Percentiles rank a stretch among this genome's conserved stretches.
phyloP scores from a whole-genome alignment of 2,797 vertebrate genomes.

The Emydoidea blandingii region DNA sequence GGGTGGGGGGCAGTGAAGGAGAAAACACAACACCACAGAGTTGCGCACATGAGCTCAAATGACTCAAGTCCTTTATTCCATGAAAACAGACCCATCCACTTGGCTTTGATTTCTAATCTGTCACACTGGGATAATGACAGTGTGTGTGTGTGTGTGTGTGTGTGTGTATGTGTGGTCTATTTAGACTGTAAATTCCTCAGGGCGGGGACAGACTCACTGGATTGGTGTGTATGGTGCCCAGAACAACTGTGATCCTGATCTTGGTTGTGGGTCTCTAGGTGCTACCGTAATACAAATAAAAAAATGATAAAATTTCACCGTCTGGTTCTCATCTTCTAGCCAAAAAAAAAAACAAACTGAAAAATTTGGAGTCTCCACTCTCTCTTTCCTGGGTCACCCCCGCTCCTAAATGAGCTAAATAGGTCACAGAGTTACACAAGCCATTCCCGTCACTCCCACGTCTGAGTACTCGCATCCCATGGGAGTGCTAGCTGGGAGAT shows the following conservation, averaged over 20 bases:
- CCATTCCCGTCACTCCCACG: background rate
- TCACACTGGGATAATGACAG: background rate
- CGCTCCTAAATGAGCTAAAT: background rate
- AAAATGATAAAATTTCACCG: background rate
- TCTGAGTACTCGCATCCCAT: too few relatives aligned
- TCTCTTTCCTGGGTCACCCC: background rate
- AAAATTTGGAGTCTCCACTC: background rate
- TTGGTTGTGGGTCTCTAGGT: background rate
- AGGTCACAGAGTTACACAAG: background rate
- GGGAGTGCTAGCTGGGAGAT: background rate
- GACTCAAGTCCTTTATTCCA: background rate
- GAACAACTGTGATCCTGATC: background rate
- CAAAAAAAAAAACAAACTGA: background rate
- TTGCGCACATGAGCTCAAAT: background rate
- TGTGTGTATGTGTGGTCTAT: background rate
- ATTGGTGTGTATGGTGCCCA: background rate
- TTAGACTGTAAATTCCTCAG: background rate
- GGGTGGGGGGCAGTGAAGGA: background rate
- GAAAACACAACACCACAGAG: background rate
- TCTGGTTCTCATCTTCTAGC: background rate
- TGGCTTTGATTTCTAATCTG: background rate
- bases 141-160: too few relatives aligned
- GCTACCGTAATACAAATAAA: background rate
- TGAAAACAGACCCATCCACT: background rate
- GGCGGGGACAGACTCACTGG: background rate